Percentiles rank a stretch among this genome's conserved stretches.
Conservation (phyloP, 2,797 vertebrate genomes). For the Sparus aurata region DNA sequence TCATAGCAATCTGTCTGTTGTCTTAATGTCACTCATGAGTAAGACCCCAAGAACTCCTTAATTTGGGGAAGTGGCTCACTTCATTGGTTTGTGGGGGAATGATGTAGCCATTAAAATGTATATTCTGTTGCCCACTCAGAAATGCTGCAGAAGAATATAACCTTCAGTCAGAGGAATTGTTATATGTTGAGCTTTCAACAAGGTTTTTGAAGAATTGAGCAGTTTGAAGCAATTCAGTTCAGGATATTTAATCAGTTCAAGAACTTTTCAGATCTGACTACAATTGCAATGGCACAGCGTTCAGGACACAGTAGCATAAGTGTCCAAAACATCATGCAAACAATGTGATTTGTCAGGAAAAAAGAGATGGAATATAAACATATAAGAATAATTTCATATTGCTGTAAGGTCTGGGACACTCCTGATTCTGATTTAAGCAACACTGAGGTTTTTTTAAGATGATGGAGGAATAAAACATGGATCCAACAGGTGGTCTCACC, state of each 20-base stretch:
- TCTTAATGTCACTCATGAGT: not conserved
- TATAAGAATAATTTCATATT: not conserved
- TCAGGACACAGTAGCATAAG: not conserved
- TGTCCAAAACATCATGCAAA: not conserved
- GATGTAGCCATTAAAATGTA: not conserved
- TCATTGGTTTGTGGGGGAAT: not conserved
- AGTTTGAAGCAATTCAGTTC: not conserved
- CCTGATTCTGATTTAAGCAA: not conserved
- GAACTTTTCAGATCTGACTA: not conserved
- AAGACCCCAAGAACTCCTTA: not conserved
- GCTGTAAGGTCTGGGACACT: not conserved
- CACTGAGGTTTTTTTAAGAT: not conserved
- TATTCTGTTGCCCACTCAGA: not conserved
- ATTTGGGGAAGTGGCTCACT: not conserved
- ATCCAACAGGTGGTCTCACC: conserved; percentile 15
- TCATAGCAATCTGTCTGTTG: not conserved
- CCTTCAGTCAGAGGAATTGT: not conserved
- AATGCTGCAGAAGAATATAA: not conserved
- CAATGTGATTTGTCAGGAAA: not conserved
- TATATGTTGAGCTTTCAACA: not conserved
- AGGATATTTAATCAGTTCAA: not conserved
- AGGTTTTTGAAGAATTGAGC: not conserved
- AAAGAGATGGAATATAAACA: not conserved
- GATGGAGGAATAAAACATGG: not conserved
- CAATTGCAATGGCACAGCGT: not conserved